Evolutionary conservation across 1,140 invertebrate species (phyloP).

Genomic region (Elysia chlorotica): DNA sequence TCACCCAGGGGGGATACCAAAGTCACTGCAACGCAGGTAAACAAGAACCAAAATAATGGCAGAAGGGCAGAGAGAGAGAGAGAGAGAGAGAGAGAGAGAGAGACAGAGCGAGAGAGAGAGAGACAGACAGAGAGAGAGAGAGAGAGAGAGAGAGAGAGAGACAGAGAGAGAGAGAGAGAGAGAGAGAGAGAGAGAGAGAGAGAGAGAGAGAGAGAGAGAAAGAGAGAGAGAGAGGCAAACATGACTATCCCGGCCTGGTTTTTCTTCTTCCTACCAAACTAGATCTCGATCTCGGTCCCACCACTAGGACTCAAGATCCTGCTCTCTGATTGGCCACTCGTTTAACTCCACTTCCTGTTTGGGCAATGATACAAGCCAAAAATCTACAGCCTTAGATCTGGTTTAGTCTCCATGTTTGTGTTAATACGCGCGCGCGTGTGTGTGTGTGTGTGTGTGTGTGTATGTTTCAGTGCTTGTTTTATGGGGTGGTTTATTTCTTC

Average conservation of each 20-base stretch:
- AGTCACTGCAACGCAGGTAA: too few relatives aligned
- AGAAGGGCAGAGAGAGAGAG: background rate
- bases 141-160: conserved; percentile 15
- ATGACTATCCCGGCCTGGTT: background rate
- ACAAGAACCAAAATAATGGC: background rate
- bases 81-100: background rate
- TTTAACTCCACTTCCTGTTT: too few relatives aligned
- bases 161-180: conserved; percentile 11
- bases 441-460: too few relatives aligned
- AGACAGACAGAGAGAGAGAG: conserved; percentile 14
- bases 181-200: conserved; percentile 12
- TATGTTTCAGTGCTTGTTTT: too few relatives aligned
- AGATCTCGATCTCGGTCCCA: background rate
- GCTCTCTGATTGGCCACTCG: too few relatives aligned
- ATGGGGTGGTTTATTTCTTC: too few relatives aligned
- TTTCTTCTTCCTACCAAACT: background rate
- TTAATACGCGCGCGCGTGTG: too few relatives aligned
- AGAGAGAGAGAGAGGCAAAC: background rate
- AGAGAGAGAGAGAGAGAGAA: background rate
- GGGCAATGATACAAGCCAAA: too few relatives aligned
- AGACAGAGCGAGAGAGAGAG: background rate
- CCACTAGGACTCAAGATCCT: background rate
- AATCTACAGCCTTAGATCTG: too few relatives aligned
- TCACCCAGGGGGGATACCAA: too few relatives aligned
- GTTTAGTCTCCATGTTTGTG: too few relatives aligned